Percentiles rank a stretch among this genome's conserved stretches.
These are phyloP conservation scores for Pantherophis vulpinus DNA, from an alignment of 2,797 vertebrate genomes.

Conservation along the genomic window DNA sequence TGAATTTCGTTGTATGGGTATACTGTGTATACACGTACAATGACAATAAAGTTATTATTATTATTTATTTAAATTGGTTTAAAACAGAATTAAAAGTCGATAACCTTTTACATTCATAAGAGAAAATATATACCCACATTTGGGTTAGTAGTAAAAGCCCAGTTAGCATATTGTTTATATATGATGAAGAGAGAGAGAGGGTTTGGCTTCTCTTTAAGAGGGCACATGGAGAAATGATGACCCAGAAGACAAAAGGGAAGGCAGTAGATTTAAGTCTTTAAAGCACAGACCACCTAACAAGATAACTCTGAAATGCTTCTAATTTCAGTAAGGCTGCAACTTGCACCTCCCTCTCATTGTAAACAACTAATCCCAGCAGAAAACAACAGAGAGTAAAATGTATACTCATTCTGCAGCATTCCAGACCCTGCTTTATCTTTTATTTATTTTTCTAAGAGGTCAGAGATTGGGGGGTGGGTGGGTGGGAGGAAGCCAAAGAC, in stretches of 20 bases:
- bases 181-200: not conserved
- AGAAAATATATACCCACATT: constrained; percentile 74
- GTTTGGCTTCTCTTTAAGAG: constrained; percentile 35
- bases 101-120: constrained; percentile 46
- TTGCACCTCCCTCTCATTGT: constrained; percentile 83
- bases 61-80: constrained; percentile 61
- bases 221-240: constrained; percentile 67
- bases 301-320: constrained; percentile 86
- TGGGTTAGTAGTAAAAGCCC: constrained; percentile 73
- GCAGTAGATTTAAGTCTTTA: constrained; percentile 81
- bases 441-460: constrained; percentile 80
- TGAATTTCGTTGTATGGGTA: too few species aligned
- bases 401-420: constrained; percentile 85
- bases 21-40: too few species aligned
- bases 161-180: constrained; percentile 75
- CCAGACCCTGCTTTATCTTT: constrained; percentile 86
- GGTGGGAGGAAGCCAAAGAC: constrained; percentile 58
- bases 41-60: too few species aligned
- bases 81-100: constrained; percentile 51
- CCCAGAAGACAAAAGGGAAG: constrained; percentile 71
- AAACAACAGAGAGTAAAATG: constrained; percentile 88
- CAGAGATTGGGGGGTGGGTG: constrained; percentile 54
- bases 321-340: constrained; percentile 84
- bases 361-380: constrained; percentile 91
- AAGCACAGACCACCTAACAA: constrained; percentile 90